Evolutionary conservation across 2,113 vertebrate species (phyloP).

Genomic region (Speoplatyrhinus poulsoni): DNA sequence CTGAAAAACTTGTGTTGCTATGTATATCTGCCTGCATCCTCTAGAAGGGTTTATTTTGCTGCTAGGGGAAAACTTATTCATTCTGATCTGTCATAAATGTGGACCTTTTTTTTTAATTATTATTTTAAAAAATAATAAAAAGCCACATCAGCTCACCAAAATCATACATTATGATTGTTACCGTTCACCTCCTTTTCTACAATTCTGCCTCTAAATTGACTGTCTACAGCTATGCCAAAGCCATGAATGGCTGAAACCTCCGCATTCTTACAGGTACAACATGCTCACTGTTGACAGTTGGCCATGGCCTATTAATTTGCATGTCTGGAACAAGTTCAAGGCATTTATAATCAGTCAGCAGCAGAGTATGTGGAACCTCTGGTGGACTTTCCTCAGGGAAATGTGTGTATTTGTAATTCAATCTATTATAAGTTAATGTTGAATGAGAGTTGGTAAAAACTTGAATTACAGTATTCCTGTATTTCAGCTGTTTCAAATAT

Average conservation of each 20-base stretch:
- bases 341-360: slow-evolving; percentile 52
- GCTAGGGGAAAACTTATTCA: slow-evolving; percentile 36
- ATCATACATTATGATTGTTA: slow-evolving; percentile 32
- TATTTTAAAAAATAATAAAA: no score
- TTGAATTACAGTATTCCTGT: slow-evolving; percentile 34
- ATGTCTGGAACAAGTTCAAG: slow-evolving; percentile 35
- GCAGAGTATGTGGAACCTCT: slow-evolving; percentile 47
- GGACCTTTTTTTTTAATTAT: slow-evolving; percentile 24
- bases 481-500: slow-evolving; percentile 41
- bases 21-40: slow-evolving; percentile 23
- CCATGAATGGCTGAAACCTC: slow-evolving; percentile 38
- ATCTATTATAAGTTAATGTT: slow-evolving; percentile 34
- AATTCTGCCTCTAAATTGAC: slow-evolving; percentile 38
- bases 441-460: slow-evolving; percentile 42
- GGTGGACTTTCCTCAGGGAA: slow-evolving; percentile 75
- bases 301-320: slow-evolving; percentile 20
- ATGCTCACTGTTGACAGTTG: slow-evolving; percentile 29
- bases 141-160: slow-evolving; percentile 13
- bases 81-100: slow-evolving; percentile 27
- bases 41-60: slow-evolving; percentile 47
- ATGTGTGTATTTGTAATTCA: slow-evolving; percentile 61
- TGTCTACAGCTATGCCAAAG: slow-evolving; percentile 28
- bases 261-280: slow-evolving; percentile 53
- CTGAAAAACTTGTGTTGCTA: slow-evolving; percentile 12
- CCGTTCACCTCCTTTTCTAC: slow-evolving; percentile 16